These are phyloP conservation scores for Scaeva pyrastri DNA, from an alignment of 2,888 invertebrate genomes.

Conservation along the genomic window DNA sequence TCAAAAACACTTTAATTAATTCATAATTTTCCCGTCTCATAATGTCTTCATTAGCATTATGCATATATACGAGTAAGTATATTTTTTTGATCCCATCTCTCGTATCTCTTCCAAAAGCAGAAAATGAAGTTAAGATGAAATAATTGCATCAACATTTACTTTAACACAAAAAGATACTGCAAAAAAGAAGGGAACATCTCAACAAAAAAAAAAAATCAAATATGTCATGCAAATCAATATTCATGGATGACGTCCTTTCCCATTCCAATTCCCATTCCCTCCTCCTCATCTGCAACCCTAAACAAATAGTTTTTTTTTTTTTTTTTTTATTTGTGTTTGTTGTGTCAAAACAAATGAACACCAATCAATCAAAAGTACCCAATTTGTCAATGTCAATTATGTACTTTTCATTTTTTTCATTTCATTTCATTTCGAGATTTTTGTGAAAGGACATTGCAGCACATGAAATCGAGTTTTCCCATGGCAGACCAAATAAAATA, in stretches of 20 bases:
- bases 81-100: background rate
- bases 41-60: slow-evolving; percentile 19
- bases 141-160: slow-evolving; percentile 4
- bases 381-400: slow-evolving; percentile 55
- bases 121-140: background rate
- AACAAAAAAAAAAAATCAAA: no score
- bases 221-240: background rate
- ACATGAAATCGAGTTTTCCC: slow-evolving; percentile 61
- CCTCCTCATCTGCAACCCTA: background rate
- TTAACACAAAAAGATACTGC: background rate
- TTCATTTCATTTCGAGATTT: background rate
- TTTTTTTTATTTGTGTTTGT: slow-evolving; percentile 8
- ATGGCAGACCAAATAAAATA: slow-evolving; percentile 26
- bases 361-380: slow-evolving; percentile 57
- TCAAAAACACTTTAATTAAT: slow-evolving; percentile 34
- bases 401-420: background rate
- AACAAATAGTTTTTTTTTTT: slow-evolving; percentile 1
- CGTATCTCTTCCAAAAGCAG: no score
- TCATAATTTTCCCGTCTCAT: slow-evolving; percentile 23
- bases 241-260: background rate
- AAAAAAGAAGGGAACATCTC: background rate
- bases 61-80: no score
- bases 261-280: no score
- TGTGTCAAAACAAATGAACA: slow-evolving; percentile 23
- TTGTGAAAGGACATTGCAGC: slow-evolving; percentile 27